Percentiles rank a stretch among this genome's conserved stretches.
Conservation (phyloP, 2,888 invertebrate genomes). For the Psococerastis gibbosa region DNA sequence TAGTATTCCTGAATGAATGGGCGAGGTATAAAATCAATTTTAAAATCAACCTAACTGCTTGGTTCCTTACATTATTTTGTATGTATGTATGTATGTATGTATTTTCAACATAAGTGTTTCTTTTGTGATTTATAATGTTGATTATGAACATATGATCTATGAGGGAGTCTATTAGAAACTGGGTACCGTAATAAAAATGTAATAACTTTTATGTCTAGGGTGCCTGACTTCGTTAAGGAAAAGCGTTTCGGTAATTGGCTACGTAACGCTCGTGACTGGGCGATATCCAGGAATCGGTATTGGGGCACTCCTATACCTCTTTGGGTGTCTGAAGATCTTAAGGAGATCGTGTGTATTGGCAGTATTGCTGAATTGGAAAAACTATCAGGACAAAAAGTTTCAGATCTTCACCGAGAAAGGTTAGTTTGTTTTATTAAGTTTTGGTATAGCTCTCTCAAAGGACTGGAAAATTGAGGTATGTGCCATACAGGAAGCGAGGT, state of each 20-base stretch:
- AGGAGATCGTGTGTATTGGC: slow-evolving; percentile 86
- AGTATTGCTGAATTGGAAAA: slow-evolving; percentile 79
- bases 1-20: too few species aligned
- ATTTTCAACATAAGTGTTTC: not conserved
- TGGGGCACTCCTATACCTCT: slow-evolving; percentile 99
- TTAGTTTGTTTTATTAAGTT: too few species aligned
- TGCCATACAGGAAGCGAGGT: too few species aligned
- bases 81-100: too few species aligned
- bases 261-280: slow-evolving; percentile 94
- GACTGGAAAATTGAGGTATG: too few species aligned
- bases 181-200: not conserved
- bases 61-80: not conserved
- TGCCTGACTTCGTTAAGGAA: slow-evolving; percentile 94
- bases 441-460: too few species aligned
- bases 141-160: not conserved
- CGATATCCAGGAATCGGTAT: slow-evolving; percentile 90
- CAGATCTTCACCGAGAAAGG: slow-evolving; percentile 85
- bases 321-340: slow-evolving; percentile 82
- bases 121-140: not conserved
- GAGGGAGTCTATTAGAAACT: too few species aligned
- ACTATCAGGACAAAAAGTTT: slow-evolving; percentile 62
- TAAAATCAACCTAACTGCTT: too few species aligned
- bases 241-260: slow-evolving; percentile 98
- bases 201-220: slow-evolving; percentile 28
- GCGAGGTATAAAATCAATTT: too few species aligned